A percentile compares a stretch with the other conserved stretches of the same genome.
These are phyloP conservation scores for Arrhopalites spinosus DNA, from an alignment of 2,888 invertebrate species.

Conservation along the genomic window DNA sequence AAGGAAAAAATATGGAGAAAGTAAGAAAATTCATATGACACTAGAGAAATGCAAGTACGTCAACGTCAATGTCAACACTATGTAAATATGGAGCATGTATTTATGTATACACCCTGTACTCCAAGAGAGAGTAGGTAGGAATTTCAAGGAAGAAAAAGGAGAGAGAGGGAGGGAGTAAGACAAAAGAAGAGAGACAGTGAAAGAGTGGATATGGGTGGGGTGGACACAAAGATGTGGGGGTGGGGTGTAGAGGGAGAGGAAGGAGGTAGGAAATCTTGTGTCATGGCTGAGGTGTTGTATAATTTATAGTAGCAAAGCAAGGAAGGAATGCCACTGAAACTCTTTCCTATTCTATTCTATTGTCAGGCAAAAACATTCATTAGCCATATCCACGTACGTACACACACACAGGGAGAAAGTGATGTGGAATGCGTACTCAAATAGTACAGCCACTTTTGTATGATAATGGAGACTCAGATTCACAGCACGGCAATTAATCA, in stretches of 20 bases:
- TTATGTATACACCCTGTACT: no score
- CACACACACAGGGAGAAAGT: no score
- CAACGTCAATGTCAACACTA: not conserved
- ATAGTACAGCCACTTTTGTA: not conserved
- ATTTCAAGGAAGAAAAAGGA: not conserved
- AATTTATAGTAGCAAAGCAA: constrained; percentile 47
- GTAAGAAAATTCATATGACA: not conserved
- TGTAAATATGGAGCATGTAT: no score
- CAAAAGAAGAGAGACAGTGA: constrained; percentile 5
- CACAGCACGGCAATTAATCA: constrained; percentile 18
- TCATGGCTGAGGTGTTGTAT: constrained; percentile 53
- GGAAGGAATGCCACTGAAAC: constrained; percentile 30
- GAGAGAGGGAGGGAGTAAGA: constrained; percentile 5
- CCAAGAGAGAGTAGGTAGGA: not conserved
- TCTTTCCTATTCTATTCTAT: constrained; percentile 45
- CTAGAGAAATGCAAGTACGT: not conserved
- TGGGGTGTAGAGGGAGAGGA: constrained; percentile 16
- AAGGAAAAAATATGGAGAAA: no score
- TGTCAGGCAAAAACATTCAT: constrained; percentile 54
- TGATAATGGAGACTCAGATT: constrained; percentile 24
- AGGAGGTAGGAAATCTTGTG: constrained; percentile 49
- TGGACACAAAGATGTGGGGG: not conserved
- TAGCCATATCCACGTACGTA: constrained; percentile 38
- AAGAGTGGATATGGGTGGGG: not conserved
- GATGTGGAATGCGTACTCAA: not conserved